Percentiles rank a stretch among this genome's conserved stretches.
phyloP scores from a whole-genome alignment of 2,888 invertebrate genomes.

The Auanema freiburgensis region DNA sequence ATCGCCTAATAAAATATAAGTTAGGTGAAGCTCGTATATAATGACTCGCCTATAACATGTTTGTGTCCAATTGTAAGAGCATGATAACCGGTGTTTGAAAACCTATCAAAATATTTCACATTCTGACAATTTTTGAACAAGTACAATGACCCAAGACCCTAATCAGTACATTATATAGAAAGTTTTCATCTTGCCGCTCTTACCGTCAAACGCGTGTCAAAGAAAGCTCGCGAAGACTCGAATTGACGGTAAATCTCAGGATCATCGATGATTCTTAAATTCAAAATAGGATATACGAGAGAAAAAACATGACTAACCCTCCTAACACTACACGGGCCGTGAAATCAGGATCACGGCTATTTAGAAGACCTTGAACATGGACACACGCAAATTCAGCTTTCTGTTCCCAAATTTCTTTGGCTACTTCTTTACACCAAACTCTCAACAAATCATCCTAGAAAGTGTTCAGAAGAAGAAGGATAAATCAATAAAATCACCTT shows the following conservation, averaged over 20 bases:
- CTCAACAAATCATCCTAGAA: constrained; percentile 38
- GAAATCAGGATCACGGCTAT: constrained; percentile 40
- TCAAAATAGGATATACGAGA: not conserved
- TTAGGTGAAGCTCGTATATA: not conserved
- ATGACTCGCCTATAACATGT: constrained; percentile 28
- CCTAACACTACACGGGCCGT: constrained; percentile 36
- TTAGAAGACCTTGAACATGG: constrained; percentile 47
- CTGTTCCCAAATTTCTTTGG: constrained; percentile 51
- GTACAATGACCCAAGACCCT: constrained; percentile 52
- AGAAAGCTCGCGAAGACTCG: constrained; percentile 41
- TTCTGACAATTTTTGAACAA: constrained; percentile 38
- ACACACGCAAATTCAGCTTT: constrained; percentile 47
- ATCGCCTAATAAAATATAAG: constrained; percentile 19
- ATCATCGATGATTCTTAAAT: constrained; percentile 43
- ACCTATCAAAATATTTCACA: constrained; percentile 44
- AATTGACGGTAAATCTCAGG: constrained; percentile 41
- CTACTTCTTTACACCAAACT: constrained; percentile 44
- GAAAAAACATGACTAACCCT: constrained; percentile 21
- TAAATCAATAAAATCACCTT: constrained; percentile 26
- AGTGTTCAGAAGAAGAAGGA: not conserved
- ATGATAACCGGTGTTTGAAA: constrained; percentile 46
- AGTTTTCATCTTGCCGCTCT: not conserved
- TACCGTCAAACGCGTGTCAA: constrained; percentile 46
- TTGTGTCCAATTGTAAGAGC: constrained; percentile 23
- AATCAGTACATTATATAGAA: constrained; percentile 1